A percentile compares a stretch with the other conserved stretches of the same genome.
Evolutionary conservation across 2,113 vertebrate genomes (phyloP).

Genomic region (Sturnira hondurensis): DNA sequence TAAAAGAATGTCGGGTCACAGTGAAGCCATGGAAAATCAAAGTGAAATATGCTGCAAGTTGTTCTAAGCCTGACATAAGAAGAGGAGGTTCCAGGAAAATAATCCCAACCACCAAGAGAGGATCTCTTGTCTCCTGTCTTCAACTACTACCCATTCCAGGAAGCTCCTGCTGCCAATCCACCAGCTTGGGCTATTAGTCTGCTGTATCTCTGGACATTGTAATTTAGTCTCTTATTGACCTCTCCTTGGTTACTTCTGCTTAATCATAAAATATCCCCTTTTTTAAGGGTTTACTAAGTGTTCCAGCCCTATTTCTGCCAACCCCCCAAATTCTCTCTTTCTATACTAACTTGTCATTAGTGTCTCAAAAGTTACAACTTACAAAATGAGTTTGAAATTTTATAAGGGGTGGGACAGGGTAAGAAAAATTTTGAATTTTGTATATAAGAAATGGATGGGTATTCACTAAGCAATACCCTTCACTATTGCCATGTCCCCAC

Average conservation of each 20-base stretch:
- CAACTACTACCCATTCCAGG: background rate
- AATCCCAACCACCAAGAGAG: background rate
- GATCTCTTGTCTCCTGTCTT: too few relatives aligned
- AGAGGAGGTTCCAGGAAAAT: conserved; percentile 5
- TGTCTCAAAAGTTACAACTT: background rate
- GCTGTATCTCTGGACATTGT: background rate
- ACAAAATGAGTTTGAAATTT: conserved; percentile 20
- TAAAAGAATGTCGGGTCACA: conserved; percentile 52
- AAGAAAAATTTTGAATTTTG: background rate
- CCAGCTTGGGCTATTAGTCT: background rate
- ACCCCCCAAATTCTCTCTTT: background rate
- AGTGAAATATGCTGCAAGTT: conserved; percentile 49
- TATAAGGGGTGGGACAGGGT: background rate
- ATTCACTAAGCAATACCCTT: background rate
- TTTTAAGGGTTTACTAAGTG: background rate
- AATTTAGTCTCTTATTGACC: background rate
- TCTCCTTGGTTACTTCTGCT: conserved; percentile 2
- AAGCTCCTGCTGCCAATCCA: background rate
- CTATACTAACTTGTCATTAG: background rate
- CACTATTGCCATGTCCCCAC: background rate
- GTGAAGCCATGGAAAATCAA: conserved; percentile 26
- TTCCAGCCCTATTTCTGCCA: background rate
- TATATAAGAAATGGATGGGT: background rate
- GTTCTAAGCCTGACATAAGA: conserved; percentile 23
- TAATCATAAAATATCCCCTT: background rate